These are phyloP conservation scores for Rhamnusium bicolor DNA, from an alignment of 2,888 invertebrate genomes.

Conservation along the genomic window DNA sequence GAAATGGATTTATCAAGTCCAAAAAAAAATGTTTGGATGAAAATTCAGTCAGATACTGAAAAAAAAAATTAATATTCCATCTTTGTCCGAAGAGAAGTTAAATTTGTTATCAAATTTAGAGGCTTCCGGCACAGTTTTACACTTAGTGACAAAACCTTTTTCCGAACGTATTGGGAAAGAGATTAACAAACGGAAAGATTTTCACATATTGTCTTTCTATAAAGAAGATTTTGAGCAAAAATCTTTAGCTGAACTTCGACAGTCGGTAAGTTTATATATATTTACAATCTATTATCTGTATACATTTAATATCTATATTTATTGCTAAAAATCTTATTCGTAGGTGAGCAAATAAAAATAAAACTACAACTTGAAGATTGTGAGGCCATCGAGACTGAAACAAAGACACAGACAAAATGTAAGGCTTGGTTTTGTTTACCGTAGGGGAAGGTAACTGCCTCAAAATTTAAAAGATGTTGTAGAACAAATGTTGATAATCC, in stretches of 20 bases:
- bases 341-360: no score
- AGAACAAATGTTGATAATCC: not conserved
- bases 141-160: not conserved
- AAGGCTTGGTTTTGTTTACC: not conserved
- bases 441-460: conserved; percentile 5
- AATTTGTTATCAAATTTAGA: not conserved
- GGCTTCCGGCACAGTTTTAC: not conserved
- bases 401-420: not conserved
- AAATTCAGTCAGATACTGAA: not conserved
- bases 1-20: not conserved
- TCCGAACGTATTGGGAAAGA: not conserved
- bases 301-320: no score
- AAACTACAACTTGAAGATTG: not conserved
- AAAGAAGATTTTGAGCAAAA: not conserved
- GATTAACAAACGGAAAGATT: not conserved
- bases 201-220: not conserved
- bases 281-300: no score
- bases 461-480: not conserved
- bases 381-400: not conserved
- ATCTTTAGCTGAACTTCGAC: not conserved
- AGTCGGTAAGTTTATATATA: not conserved
- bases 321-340: no score
- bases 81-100: not conserved
- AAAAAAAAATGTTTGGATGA: not conserved
- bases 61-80: not conserved